Conservation (phyloP, 2,113 vertebrate genomes). For the Canis aureus region DNA sequence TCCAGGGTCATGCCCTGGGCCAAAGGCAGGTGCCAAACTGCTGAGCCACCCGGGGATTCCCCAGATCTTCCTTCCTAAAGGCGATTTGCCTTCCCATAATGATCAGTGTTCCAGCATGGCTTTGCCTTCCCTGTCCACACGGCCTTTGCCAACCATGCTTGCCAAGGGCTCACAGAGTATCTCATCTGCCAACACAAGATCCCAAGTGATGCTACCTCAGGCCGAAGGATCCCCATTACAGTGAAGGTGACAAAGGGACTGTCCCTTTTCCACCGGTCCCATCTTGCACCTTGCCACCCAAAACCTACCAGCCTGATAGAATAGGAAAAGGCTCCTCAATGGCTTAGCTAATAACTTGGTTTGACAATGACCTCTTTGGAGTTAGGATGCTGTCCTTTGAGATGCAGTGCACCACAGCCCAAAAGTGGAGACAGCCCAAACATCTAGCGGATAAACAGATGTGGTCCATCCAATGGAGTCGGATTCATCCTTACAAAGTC, state of each 20-base stretch:
- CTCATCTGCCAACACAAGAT: not conserved
- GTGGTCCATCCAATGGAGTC: fast-evolving
- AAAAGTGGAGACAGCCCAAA: fast-evolving
- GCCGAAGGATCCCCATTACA: fast-evolving
- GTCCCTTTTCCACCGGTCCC: not conserved
- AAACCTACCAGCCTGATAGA: fast-evolving
- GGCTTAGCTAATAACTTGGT: fast-evolving
- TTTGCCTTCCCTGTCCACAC: not conserved
- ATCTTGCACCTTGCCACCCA: fast-evolving
- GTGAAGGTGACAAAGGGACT: too few species aligned
- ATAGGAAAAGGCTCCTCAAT: not conserved
- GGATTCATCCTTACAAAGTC: fast-evolving
- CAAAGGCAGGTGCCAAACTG: too few species aligned
- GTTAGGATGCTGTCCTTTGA: fast-evolving
- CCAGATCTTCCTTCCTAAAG: fast-evolving
- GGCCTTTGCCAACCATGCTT: fast-evolving
- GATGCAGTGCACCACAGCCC: fast-evolving
- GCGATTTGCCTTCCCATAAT: fast-evolving
- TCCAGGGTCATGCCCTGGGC: too few species aligned
- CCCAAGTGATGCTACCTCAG: fast-evolving
- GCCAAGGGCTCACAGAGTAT: fast-evolving
- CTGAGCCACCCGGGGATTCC: too few species aligned
- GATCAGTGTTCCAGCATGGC: fast-evolving
- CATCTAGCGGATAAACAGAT: fast-evolving
- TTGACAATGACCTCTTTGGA: fast-evolving